A percentile compares a stretch with the other conserved stretches of the same genome.
Conservation (phyloP, 1,140 invertebrate genomes). For the Aporrectodea caliginosa region DNA sequence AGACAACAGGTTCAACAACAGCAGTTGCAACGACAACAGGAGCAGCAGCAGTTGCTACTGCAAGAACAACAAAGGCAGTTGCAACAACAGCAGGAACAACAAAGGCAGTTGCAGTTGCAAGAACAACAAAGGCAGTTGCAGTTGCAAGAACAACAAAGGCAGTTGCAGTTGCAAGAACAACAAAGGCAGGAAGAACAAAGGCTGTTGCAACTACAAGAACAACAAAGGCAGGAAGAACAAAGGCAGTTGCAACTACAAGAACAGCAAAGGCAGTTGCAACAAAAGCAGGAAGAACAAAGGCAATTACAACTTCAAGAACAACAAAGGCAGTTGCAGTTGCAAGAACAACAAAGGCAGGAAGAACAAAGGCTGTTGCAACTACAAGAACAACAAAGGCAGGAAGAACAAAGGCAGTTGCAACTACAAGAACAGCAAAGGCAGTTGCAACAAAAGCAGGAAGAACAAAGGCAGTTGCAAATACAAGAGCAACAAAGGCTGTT, state of each 20-base stretch:
- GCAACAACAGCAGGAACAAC: neutral
- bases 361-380: neutral
- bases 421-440: neutral
- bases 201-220: neutral
- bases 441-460: neutral
- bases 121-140: neutral
- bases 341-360: neutral
- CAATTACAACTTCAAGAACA: constrained; percentile 7
- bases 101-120: neutral
- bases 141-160: constrained; percentile 17
- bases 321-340: neutral
- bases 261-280: neutral
- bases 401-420: neutral
- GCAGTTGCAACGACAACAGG: neutral
- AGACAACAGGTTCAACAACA: neutral
- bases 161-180: constrained; percentile 24
- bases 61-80: constrained; percentile 4
- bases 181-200: neutral
- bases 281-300: neutral
- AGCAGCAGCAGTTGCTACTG: neutral
- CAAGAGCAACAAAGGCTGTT: constrained; percentile 11
- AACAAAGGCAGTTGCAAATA: neutral
- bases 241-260: neutral
- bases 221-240: neutral
- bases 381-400: constrained; percentile 6